Evolutionary conservation across 2,797 vertebrate species (phyloP).

Genomic region (Molossus molossus): DNA sequence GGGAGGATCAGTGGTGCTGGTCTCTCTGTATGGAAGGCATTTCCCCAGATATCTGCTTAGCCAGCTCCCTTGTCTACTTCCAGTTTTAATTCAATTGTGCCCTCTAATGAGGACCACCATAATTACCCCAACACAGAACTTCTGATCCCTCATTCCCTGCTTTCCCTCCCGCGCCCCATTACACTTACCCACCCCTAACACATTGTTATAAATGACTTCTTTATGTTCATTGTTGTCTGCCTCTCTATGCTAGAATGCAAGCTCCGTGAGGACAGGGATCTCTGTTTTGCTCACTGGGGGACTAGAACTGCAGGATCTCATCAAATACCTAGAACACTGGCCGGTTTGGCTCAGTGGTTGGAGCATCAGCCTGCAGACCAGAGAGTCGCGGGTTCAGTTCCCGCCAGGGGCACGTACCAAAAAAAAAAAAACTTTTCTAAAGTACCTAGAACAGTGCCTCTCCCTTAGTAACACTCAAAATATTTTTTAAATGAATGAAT

Average conservation of each 20-base stretch:
- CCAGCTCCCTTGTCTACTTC: not conserved
- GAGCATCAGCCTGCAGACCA: no score
- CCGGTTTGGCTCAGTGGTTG: no score
- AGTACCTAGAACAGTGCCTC: not conserved
- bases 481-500: not conserved
- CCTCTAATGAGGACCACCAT: not conserved
- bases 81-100: not conserved
- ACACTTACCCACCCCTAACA: not conserved
- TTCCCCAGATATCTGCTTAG: not conserved
- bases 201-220: conserved; percentile 12
- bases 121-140: not conserved
- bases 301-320: conserved; percentile 19
- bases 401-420: no score
- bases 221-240: not conserved
- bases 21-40: not conserved
- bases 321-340: not conserved
- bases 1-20: not conserved
- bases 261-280: not conserved
- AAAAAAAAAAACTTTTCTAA: not conserved
- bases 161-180: not conserved
- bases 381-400: no score
- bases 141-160: not conserved
- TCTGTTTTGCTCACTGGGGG: not conserved
- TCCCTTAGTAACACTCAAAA: not conserved
- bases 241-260: not conserved